phyloP scores from a whole-genome alignment of 2,113 vertebrate genomes.

The Phalacrocorax pelagicus region DNA sequence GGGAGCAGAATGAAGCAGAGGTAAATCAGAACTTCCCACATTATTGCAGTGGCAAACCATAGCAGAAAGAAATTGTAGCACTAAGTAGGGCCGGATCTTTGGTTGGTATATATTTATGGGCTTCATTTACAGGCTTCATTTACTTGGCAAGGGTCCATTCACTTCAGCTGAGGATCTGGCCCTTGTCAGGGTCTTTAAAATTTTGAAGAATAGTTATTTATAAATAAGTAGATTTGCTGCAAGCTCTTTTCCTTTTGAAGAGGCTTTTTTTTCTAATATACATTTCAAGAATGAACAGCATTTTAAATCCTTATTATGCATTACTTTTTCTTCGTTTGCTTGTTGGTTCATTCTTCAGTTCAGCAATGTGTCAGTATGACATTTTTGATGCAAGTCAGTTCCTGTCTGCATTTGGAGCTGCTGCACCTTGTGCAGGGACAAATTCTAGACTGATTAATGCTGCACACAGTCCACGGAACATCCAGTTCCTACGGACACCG shows the following conservation, averaged over 20 bases:
- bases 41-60: neutral
- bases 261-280: neutral
- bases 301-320: neutral
- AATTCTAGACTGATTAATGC: conserved; percentile 35
- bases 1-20: neutral
- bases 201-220: neutral
- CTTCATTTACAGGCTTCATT: neutral
- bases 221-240: neutral
- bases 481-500: neutral
- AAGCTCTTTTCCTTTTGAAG: neutral
- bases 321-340: neutral
- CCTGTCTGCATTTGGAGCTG: neutral
- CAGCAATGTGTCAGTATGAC: neutral
- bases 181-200: neutral
- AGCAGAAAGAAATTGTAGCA: neutral
- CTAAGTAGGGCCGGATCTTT: neutral
- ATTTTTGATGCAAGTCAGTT: neutral
- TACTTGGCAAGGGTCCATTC: neutral
- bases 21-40: neutral
- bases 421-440: neutral
- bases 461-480: neutral
- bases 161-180: neutral
- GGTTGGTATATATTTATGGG: neutral
- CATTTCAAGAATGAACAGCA: neutral
- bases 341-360: neutral